These are phyloP conservation scores for Pollenia griseotomentosa DNA, from an alignment of 2,888 invertebrate species.

Conservation along the genomic window DNA sequence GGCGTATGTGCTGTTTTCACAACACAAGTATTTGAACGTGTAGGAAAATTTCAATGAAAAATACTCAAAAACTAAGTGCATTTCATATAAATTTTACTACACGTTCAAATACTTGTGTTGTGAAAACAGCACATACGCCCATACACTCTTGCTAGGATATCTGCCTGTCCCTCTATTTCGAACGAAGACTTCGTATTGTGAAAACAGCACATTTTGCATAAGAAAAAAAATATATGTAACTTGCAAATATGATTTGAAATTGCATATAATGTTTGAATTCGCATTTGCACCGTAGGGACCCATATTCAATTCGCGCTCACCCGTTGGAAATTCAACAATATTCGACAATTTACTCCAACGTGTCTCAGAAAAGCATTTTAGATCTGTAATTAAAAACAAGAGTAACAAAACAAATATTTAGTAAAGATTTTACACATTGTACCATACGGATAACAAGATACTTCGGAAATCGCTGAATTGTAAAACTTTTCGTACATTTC, in stretches of 20 bases:
- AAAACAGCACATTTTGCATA: no score
- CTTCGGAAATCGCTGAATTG: slow-evolving; percentile 97
- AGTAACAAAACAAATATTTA: slow-evolving; percentile 23
- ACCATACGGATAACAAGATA: slow-evolving; percentile 92
- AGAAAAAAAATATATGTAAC: slow-evolving; percentile 26
- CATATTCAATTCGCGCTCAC: slow-evolving; percentile 90
- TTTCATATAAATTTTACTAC: no score
- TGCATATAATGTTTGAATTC: slow-evolving; percentile 89
- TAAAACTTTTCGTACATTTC: slow-evolving; percentile 96
- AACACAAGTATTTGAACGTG: no score
- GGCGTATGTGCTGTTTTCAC: no score
- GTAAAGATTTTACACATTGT: not conserved
- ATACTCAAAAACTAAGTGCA: no score
- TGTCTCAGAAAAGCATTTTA: slow-evolving; percentile 94
- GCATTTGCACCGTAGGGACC: slow-evolving; percentile 86
- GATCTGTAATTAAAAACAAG: slow-evolving; percentile 85
- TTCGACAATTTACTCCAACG: slow-evolving; percentile 95
- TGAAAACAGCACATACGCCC: no score
- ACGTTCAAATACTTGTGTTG: no score
- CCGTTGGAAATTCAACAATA: slow-evolving; percentile 94
- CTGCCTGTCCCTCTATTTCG: no score
- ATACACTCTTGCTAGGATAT: no score
- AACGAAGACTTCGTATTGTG: no score
- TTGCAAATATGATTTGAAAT: slow-evolving; percentile 95
- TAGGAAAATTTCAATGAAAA: no score